Base-by-base conservation (phyloP, 2,888 invertebrate species). In the Zootermopsis nevadensis region DNA sequence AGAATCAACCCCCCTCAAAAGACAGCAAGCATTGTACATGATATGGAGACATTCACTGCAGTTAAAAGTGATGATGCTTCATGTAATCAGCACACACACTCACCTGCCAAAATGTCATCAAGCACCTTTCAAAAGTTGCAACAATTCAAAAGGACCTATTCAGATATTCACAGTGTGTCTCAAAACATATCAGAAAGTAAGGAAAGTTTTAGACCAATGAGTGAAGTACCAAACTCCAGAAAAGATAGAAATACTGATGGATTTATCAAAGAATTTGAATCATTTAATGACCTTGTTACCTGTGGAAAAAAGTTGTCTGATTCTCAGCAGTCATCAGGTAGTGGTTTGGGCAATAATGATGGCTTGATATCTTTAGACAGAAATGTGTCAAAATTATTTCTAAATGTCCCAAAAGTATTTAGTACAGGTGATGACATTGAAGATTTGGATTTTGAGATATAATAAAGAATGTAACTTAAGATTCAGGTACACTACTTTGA, bases 261-360 rank as follows among this genome's bases (percentile, higher is more conserved):
- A 81, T 3, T 67, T 22, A 2, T 15, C 22, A 77, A 31, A 24
- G 24, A 48, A 12, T 38, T 35, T 35, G 24, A 60, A 15, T 60
- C 69, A 42, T 80, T 82, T 24, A 42, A 30, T 33, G 82, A 84
- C 22, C 80, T 84, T 7, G 77, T 82, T 2, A 80, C 55, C 48
- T 84, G 76, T 72, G 84, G 84, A 1, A 84, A 82, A 60, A 84
- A 30, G 24, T 55, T 84, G 12, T 82, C 83, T 10, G 10, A 22
- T 38, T 83, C 82, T 8, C 84, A 84, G 72, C 48, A 33, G 48
- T 69, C 35, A 7, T 31, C 35, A 31, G 31, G 19, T 66, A 77
- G 38, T 15, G 53, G 53, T 53, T 53, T n/a, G 2, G n/a, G 42
- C 10, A 42, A 38, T 38, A 35, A 74, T 38, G 24, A 74, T 27